Evolutionary conservation across 1,140 invertebrate genomes (phyloP), one percentile per base, ranked within the genome.

Genomic region (Chironomus striatipennis): DNA sequence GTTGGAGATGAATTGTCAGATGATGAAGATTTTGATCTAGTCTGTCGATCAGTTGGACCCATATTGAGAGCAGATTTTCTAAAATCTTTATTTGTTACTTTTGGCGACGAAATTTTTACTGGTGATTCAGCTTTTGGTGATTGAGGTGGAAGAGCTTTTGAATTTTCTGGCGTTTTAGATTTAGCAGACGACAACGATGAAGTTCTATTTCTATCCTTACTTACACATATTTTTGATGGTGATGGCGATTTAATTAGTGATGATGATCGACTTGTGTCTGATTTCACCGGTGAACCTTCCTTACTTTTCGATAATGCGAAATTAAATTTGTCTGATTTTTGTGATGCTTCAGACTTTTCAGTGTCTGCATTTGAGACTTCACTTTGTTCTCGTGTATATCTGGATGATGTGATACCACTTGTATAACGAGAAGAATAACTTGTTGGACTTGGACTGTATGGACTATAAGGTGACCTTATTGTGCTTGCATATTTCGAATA

Each of bases 31-130:
- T 80, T 77, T 0, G 79, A 80, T 72, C 81, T 80, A 18, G 83
- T 82, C 0, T 81, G 78, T 43, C 81, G 79, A 18, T 82, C 84
- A 0, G 85, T 85, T 43, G 81, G 83, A 75, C 87, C 87, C 85
- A 90, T 90, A 79, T 92, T 93, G 8, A 92, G 80, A 0, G 88
- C 87, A 0, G 90, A 91, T 80, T 93, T 92, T 10, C 90, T 84
- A 78, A 91, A 91, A 79, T 92, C 90, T 82, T 92, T 91, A 79
- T 91, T 91, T 7, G 86, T 84, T 43, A 82, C 84, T 74, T 86
- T 86, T 0, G 77, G 80, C 8, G 83, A 83, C 43, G 81, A 80
- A 17, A 82, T 74, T 81, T 83, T 84, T 75, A 84, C 84, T 12
- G 81, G 82, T 20, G 82, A 78, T 74, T 86, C 85, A 24, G 77